Conservation (phyloP, 2,888 invertebrate species). For the Acleris sparsana region DNA sequence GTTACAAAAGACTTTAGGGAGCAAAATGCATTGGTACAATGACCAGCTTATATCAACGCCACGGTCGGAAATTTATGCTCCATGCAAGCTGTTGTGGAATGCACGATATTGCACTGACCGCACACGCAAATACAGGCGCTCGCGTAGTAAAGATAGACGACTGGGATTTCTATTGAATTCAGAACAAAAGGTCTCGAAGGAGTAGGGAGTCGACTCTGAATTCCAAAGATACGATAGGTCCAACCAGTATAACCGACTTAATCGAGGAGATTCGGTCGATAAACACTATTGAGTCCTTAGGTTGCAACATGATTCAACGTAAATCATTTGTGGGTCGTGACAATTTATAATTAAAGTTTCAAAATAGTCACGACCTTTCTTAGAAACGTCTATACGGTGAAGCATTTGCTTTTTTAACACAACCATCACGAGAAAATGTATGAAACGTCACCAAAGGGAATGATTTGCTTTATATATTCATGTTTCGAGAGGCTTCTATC, state of each 20-base stretch:
- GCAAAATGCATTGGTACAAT: slow-evolving; percentile 10
- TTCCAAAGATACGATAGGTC: slow-evolving; percentile 10
- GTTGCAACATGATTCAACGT: no score
- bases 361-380: no score
- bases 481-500: no score
- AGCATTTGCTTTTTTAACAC: no score
- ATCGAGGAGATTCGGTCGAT: slow-evolving; percentile 10
- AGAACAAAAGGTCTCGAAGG: slow-evolving; percentile 28
- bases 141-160: slow-evolving; percentile 26
- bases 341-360: no score
- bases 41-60: slow-evolving; percentile 39
- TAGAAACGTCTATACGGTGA: no score
- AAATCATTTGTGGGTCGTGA: no score
- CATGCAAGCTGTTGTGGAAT: slow-evolving; percentile 48
- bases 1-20: not conserved
- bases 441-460: no score
- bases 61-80: slow-evolving; percentile 56
- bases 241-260: slow-evolving; percentile 8
- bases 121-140: slow-evolving; percentile 41
- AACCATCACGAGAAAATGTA: no score
- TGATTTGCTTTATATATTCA: no score
- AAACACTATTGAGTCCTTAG: not conserved
- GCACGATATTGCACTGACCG: slow-evolving; percentile 43
- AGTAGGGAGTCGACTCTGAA: not conserved
- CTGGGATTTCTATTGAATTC: slow-evolving; percentile 26